phyloP scores from a whole-genome alignment of 1,140 invertebrate genomes.

The Cyrtorhinus lividipennis region DNA sequence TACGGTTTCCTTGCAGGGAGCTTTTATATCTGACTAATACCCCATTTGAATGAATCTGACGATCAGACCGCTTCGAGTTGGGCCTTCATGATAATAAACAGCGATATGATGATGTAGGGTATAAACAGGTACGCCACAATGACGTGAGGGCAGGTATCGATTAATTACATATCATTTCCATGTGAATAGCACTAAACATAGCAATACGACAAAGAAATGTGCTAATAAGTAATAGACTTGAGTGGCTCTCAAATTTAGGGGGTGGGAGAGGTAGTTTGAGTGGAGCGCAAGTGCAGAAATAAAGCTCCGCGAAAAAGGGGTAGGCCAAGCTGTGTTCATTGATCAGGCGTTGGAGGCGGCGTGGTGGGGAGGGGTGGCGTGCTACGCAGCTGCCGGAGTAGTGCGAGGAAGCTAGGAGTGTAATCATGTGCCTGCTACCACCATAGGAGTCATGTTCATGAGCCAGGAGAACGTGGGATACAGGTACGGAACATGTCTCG shows the following conservation, averaged over 20 bases:
- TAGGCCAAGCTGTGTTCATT: constrained; percentile 19
- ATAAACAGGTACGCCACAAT: too few relatives aligned
- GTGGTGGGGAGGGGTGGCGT: not conserved
- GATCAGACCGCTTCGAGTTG: too few relatives aligned
- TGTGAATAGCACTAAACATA: too few relatives aligned
- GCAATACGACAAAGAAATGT: not conserved
- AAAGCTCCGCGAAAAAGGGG: not conserved
- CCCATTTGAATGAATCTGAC: too few relatives aligned
- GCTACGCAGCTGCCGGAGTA: not conserved
- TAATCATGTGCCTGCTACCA: not conserved
- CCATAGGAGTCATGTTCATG: not conserved
- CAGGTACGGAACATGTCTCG: constrained; percentile 40
- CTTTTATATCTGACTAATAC: too few relatives aligned
- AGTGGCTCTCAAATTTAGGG: not conserved
- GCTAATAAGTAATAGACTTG: not conserved
- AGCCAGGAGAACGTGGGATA: not conserved
- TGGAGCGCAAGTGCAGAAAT: not conserved
- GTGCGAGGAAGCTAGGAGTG: constrained; percentile 13
- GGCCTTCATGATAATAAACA: too few relatives aligned
- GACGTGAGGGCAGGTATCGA: too few relatives aligned
- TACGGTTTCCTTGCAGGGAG: too few relatives aligned
- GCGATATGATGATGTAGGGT: too few relatives aligned
- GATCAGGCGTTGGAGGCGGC: constrained; percentile 13
- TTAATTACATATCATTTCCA: too few relatives aligned
- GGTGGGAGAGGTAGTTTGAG: not conserved